These are phyloP conservation scores for Elysia chlorotica DNA, from an alignment of 1,140 invertebrate species.

Conservation along the genomic window DNA sequence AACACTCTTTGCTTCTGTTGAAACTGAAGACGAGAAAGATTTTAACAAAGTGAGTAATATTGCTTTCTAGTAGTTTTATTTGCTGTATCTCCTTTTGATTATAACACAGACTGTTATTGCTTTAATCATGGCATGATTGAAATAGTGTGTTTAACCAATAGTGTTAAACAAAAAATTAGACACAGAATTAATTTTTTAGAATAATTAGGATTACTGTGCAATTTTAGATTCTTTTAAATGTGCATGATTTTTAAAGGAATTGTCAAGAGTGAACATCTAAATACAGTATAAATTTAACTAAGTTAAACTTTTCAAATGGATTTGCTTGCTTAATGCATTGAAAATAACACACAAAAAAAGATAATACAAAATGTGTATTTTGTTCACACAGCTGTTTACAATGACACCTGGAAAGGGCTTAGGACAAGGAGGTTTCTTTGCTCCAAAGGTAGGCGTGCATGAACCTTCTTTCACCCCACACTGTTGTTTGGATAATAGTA, in stretches of 20 bases:
- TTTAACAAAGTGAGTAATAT: not conserved
- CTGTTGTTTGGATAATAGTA: no score
- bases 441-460: constrained; percentile 4
- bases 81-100: no score
- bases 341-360: no score
- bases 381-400: not conserved
- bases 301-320: not conserved
- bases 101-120: no score
- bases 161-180: no score
- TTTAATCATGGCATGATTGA: no score
- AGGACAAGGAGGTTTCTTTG: not conserved
- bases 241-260: not conserved
- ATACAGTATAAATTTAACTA: not conserved
- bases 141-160: no score
- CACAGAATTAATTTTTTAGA: no score
- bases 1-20: not conserved
- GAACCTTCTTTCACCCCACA: not conserved
- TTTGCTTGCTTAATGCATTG: not conserved
- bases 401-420: not conserved
- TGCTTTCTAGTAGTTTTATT: not conserved
- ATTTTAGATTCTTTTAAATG: not conserved
- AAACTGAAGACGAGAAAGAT: not conserved
- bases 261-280: not conserved
- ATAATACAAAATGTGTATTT: no score
- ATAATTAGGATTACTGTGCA: not conserved